Evolutionary conservation across 1,140 invertebrate species (phyloP), one percentile per base, ranked within the genome.

Genomic region (Diabrotica virgifera): DNA sequence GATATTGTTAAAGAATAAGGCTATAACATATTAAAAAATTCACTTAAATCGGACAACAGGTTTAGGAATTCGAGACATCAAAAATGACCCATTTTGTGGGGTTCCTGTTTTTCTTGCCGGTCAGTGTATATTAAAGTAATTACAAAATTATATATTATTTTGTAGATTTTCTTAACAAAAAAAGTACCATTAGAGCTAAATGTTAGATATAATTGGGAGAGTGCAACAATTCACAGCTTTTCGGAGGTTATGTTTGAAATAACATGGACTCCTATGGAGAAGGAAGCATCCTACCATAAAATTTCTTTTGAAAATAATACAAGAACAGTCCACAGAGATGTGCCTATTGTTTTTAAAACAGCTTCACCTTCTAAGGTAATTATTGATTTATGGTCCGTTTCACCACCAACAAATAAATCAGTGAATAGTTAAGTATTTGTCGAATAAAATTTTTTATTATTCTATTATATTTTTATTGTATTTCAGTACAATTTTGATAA

Each of bases 301-400:
- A 71, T 90, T 13, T 84, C 85, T 66, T 77, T 90, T 11, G 82
- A 81, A 0, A 87, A 89, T 78, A 84, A 81, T 57, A 82, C 83
- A 59, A 82, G 84, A 67, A 59, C 36, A 46, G 84, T 87, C 12
- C 84, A 85, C 70, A 86, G 87, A 76, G 87, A 89, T 70, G 82
- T 90, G n/a, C 78, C 84, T 57, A 73, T 90, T 36, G 83, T 86
- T 5, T 82, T 87, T 2, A 87, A 87, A 76, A 63, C 72, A 36
- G 36, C 64, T 8, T 35, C 40, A 46, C 8, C 40, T 38, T 54
- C 61, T 14, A 75, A 69, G 63, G 71, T 74, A 64, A 64, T 56
- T 70, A 9, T 50, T 13, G 64, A 58, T 52, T 52, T n/a, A n/a
- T n/a, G n/a, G 8, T 24, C 38, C 36, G 14, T 52, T 11, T 51